Conservation (phyloP, 2,888 invertebrate genomes). For the Sabatieria punctata region DNA sequence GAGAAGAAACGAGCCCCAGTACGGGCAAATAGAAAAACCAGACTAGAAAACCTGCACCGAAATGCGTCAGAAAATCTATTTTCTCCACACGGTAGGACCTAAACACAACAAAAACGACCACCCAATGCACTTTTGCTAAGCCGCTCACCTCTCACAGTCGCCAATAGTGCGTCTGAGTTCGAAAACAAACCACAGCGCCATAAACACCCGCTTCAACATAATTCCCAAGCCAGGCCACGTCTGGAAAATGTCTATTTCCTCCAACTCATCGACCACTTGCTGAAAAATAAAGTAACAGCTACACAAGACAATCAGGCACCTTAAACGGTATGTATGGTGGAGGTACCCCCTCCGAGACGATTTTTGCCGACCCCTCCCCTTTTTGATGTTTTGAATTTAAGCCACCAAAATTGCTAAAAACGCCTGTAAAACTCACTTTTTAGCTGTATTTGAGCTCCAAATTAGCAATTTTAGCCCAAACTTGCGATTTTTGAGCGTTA, state of each 20-base stretch:
- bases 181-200: constrained; percentile 74
- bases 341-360: too few species aligned
- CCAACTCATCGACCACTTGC: constrained; percentile 88
- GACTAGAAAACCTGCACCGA: constrained; percentile 88
- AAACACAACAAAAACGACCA: constrained; percentile 3
- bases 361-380: too few species aligned
- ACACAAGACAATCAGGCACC: too few species aligned
- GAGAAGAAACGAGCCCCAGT: constrained; percentile 73
- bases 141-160: constrained; percentile 31
- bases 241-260: constrained; percentile 88
- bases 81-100: constrained; percentile 62
- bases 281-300: constrained; percentile 35
- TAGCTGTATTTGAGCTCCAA: too few species aligned
- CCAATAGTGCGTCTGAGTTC: constrained; percentile 54
- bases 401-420: too few species aligned
- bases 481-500: too few species aligned
- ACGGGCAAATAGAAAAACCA: constrained; percentile 96
- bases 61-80: constrained; percentile 78
- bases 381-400: too few species aligned
- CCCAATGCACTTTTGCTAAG: neutral
- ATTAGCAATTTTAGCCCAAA: too few species aligned
- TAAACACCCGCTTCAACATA: constrained; percentile 59
- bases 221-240: constrained; percentile 95
- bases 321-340: too few species aligned
- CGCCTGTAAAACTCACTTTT: too few species aligned